Base-by-base conservation (phyloP, 2,888 invertebrate genomes). In the Melanchra persicariae region DNA sequence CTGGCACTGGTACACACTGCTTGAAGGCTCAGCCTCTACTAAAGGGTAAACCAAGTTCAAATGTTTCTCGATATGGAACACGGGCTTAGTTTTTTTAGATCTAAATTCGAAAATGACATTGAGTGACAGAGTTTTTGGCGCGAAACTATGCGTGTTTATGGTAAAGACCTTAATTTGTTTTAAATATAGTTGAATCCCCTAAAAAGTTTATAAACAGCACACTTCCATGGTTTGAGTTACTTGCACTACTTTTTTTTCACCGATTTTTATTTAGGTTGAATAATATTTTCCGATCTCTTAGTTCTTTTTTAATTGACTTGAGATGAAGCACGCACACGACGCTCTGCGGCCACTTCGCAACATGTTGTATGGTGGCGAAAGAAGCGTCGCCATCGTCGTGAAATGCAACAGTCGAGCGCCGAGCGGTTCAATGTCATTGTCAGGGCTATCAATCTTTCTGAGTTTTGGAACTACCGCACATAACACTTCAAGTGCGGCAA, bases 401-500 rank as follows among this genome's bases (percentile, higher is more conserved):
- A 19, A 40, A 37, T 37, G 30, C 66, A 59, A 9, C 24, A 62
- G 12, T 15, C 43, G 40, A 26, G 43, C 55, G 12, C 12, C 43
- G 40, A 26, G 43, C 55, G 17, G 17, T 19, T 60, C 80, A 74
- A 66, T 77, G 80, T 62, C 79, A 79, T 4, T 65, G 66, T 26
- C 62, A 52, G 15, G 40, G 19, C 30, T 1, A 34, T 15, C 3
- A 30, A 26, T 26, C 40, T 30, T n/a, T 22, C n/a, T 71, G 26
- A 17, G 2, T 5, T 24, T 54, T 7, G 43, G 15, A 45, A 37
- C 10, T 45, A 17, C 3, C 24, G 52, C 26, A 15, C 26, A 17
- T 26, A 24, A 8, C 26, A 52, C 26, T 5, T 15, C 15, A n/a
- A n/a, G n/a, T 26, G 8, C 22, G 49, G 15, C 12, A 12, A 22